Evolutionary conservation across 92 coral and sea anemone species (phyloP), one percentile per base, ranked within the genome.

Genomic region (Blastomussa wellsi): DNA sequence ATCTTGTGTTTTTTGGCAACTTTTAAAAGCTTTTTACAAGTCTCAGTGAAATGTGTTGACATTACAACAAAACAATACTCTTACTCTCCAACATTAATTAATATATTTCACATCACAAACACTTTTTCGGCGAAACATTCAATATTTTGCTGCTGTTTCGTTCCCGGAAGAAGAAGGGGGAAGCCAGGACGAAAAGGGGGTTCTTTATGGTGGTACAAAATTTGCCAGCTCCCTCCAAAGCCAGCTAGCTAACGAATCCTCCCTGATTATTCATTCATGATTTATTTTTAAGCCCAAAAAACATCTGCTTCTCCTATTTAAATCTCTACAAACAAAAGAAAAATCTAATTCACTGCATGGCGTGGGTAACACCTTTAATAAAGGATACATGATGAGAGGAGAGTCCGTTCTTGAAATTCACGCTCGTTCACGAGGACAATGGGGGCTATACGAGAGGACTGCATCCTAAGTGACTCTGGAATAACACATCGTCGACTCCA

Each of bases 271-370:
- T 82, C 97, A 95, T 95, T 95, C 98, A 95, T 92, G 93, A 88
- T 94, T 92, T 93, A 94, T 93, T 95, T 95, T 94, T 95, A 92
- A 97, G 97, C 99, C 93, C 98, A 97, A 93, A 94, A 85, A 97
- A 97, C 99, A 97, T 97, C 99, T 97, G 99, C 99, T 93, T 92
- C 95, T 91, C 96, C 99, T 97, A 97, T 97, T 97, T 97, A 95
- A 97, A 97, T 97, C 98, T 97, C 97, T 92, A 90, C 99, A 97
- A 97, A 97, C 99, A 97, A 97, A 97, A 92, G 99, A 97, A 94
- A 82, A 70, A 94, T 89, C 96, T 93, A 94, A 97, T 97, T 95
- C 97, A 92, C 93, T 87, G 89, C 90, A 91, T 93, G 95, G 99
- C 99, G 99, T 97, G 99, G 98, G 91, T 91, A 92, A 93, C 93